Evolutionary conservation across 2,797 vertebrate species (phyloP), one percentile per base, ranked within the genome.

Genomic region (Hemitrygon akajei): DNA sequence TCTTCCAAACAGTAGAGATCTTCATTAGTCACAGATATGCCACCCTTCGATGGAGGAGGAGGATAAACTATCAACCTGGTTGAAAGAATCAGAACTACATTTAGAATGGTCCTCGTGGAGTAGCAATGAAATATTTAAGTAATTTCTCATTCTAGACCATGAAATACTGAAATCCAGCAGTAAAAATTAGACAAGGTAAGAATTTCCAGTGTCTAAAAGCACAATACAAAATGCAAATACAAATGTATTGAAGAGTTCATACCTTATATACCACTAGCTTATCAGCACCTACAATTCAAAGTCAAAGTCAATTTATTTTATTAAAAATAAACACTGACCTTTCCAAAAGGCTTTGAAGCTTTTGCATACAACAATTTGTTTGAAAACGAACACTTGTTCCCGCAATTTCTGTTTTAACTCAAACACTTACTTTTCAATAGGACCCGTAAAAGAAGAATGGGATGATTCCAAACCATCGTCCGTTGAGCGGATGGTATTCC

Each of bases 1-100:
- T 99, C 98, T 93, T 97, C 99, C 95, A 99, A 97, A 96, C 99
- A 99, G 96, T 99, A 98, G 93, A 99, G 98, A 96, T 99, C 99
- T 96, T 99, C 99, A 2, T 99, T 99, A 60, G 98, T 99, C 94
- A 99, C 99, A 0, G 97, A 98, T 93, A 99, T 99, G 60, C 98
- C 99, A 25, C 99, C 98, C 96, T 98, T 99, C 95, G 99, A 97
- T 66, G 98, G 99, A 95, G 99, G 98, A 94, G 98, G 98, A 6
- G 99, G 99, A 95, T 99, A 99, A 94, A 99, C 98, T 95, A 99
- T 98, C 93, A 99, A 96, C 94, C 99, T 99, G 95, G 12, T n/a
- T 22, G 22, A 7, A 75, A 93, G 94, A 96, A 95, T 73, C 95
- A 95, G 95, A 95, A 95, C 4, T 3, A 94, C 34, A 94, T 73